Evolutionary conservation across 2,797 vertebrate species (phyloP).

Genomic region (Sus cebifrons): DNA sequence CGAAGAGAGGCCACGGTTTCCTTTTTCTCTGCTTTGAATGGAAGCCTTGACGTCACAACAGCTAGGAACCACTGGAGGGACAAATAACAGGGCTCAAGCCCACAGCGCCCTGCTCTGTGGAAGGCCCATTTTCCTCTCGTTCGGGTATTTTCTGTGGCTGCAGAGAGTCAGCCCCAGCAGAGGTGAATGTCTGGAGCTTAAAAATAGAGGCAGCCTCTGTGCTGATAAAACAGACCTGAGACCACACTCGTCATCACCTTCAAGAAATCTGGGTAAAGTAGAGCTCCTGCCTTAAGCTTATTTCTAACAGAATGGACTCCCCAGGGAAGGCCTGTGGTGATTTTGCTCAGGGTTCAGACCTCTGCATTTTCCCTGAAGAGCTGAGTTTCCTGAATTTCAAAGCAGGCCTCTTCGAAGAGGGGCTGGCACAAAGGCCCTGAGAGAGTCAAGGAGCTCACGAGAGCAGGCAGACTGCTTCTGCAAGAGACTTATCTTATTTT

Average conservation of each 20-base stretch:
- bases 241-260: not conserved
- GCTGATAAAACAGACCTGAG: not conserved
- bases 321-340: not conserved
- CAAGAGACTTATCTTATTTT: not conserved
- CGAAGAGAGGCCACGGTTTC: constrained; percentile 67
- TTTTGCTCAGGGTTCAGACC: not conserved
- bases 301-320: not conserved
- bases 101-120: not conserved
- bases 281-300: not conserved
- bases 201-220: not conserved
- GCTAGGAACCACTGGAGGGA: constrained; percentile 70
- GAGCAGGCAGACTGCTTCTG: not conserved
- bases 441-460: not conserved
- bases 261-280: not conserved
- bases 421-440: not conserved
- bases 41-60: constrained; percentile 79
- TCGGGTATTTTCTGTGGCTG: constrained; percentile 2
- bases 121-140: not conserved
- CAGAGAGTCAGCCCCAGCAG: not conserved
- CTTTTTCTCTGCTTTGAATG: constrained; percentile 77
- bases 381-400: not conserved
- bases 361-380: not conserved
- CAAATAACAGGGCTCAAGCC: constrained; percentile 67
- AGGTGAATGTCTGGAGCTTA: not conserved
- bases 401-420: not conserved